Conservation (phyloP, 2,113 vertebrate species). For the Actinemys pallida region DNA sequence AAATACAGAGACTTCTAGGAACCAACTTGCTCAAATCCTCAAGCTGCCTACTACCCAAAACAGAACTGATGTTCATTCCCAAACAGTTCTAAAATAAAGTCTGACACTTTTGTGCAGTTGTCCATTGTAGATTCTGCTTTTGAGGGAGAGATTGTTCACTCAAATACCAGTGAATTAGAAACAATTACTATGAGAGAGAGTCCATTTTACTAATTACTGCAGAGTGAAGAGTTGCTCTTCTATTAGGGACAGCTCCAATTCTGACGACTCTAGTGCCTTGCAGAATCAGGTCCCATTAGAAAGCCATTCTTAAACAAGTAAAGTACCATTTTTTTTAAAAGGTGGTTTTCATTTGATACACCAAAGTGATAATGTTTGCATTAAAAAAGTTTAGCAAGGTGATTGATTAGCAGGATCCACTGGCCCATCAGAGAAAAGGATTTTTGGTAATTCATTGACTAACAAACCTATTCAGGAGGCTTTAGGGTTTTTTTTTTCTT, state of each 20-base stretch:
- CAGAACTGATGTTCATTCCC: neutral
- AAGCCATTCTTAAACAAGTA: neutral
- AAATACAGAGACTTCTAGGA: neutral
- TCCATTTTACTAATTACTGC: neutral
- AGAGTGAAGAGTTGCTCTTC: neutral
- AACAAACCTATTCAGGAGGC: neutral
- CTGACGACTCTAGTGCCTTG: neutral
- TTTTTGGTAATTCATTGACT: neutral
- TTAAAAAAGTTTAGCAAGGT: neutral
- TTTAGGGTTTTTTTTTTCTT: too few relatives aligned
- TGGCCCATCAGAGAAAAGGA: neutral
- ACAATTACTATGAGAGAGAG: neutral
- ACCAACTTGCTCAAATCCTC: neutral
- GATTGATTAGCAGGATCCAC: neutral
- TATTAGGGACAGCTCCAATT: neutral
- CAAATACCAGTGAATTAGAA: neutral
- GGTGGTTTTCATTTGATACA: neutral
- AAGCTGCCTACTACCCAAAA: neutral
- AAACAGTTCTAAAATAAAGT: neutral
- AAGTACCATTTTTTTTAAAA: neutral
- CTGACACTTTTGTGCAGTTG: neutral
- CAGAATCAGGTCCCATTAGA: neutral
- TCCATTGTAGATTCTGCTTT: neutral
- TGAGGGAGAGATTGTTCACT: neutral
- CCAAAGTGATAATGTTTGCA: neutral